These are phyloP conservation scores for Lateolabrax maculatus DNA, from an alignment of 2,797 vertebrate genomes.

Conservation along the genomic window DNA sequence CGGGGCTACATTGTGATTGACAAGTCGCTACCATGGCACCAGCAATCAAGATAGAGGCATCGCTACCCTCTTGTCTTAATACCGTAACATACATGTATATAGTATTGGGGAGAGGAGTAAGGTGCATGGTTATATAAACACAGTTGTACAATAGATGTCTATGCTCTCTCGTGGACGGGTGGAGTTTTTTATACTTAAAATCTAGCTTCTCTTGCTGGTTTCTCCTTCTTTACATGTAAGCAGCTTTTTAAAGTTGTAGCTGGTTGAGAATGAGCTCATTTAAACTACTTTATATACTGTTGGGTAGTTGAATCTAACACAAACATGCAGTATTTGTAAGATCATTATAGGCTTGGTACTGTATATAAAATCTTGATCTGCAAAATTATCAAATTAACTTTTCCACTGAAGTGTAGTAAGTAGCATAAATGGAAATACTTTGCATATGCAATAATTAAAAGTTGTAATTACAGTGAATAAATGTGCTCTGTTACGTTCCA, in stretches of 20 bases:
- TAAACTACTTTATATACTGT: neutral
- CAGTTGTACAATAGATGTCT: too few relatives aligned
- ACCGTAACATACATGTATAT: too few relatives aligned
- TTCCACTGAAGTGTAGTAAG: neutral
- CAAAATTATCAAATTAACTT: neutral
- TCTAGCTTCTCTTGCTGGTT: too few relatives aligned
- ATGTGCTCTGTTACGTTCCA: neutral
- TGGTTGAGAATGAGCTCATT: neutral
- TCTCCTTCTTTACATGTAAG: too few relatives aligned
- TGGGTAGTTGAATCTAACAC: neutral
- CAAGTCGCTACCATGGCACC: too few relatives aligned
- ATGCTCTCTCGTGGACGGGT: too few relatives aligned
- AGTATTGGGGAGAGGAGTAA: too few relatives aligned
- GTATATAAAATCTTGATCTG: neutral
- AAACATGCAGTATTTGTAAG: neutral
- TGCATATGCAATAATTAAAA: neutral
- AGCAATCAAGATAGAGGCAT: too few relatives aligned
- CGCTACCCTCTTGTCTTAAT: too few relatives aligned
- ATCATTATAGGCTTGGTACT: neutral
- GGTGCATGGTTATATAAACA: too few relatives aligned
- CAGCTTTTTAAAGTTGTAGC: neutral
- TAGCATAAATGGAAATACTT: neutral
- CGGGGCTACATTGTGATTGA: too few relatives aligned
- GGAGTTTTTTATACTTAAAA: too few relatives aligned
- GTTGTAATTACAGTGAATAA: neutral